A percentile compares a stretch with the other conserved stretches of the same genome.
Conservation (phyloP, 2,888 invertebrate species). For the Apamea anceps region DNA sequence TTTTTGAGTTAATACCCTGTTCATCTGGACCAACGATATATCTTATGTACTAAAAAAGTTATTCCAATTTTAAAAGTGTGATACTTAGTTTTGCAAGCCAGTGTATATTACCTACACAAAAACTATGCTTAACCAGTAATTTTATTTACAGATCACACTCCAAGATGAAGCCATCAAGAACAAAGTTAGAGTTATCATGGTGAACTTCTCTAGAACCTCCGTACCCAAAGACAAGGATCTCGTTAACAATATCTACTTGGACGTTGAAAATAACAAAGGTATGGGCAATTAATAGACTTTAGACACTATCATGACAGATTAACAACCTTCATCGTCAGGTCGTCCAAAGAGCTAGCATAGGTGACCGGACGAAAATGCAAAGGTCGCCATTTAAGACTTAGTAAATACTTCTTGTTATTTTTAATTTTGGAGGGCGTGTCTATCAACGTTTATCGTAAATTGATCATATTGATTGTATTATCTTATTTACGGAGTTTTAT, state of each 20-base stretch:
- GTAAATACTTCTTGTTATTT: background rate
- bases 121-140: background rate
- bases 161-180: conserved; percentile 89
- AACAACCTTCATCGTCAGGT: background rate
- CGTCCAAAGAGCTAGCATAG: background rate
- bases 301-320: background rate
- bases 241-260: conserved; percentile 85
- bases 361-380: background rate
- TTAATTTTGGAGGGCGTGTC: background rate
- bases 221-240: conserved; percentile 83
- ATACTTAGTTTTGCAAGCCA: too few relatives aligned
- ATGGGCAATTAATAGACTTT: conserved; percentile 29
- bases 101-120: background rate
- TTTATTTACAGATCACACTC: conserved; percentile 84
- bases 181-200: conserved; percentile 89
- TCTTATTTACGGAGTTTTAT: conserved; percentile 22
- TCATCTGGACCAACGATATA: too few relatives aligned
- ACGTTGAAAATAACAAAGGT: conserved; percentile 85
- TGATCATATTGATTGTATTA: conserved; percentile 28
- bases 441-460: background rate
- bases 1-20: too few relatives aligned
- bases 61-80: too few relatives aligned
- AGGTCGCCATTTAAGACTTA: background rate
- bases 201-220: conserved; percentile 79
- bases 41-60: too few relatives aligned